Base-by-base conservation (phyloP, 2,888 invertebrate genomes). In the Tenthredo notha region DNA sequence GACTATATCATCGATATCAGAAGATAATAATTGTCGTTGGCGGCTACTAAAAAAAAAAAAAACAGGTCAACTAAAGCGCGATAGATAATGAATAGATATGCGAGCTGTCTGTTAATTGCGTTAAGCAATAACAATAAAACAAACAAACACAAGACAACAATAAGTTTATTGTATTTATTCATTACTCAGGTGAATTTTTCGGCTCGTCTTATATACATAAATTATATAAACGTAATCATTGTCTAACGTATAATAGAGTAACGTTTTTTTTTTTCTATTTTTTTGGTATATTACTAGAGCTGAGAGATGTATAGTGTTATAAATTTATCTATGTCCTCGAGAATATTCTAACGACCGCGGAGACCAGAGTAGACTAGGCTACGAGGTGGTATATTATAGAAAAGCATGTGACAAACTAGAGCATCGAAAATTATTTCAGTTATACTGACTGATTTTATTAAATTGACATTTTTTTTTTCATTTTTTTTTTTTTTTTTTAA, bases 291-390 rank as follows among this genome's bases (percentile, higher is more conserved):
- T 12, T 67, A 67, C 67, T 67, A 33, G 67, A 18, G 67, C 47
- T 15, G 47, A 12, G 47, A 47, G 10, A 33, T 4, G 54, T 54
- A 54, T n/a, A n/a, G 21, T 18, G 67, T 33, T 67, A 67, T 67
- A 67, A 67, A 67, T 67, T 67, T 67, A 67, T 67, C 67, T 67
- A 61, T 12, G 67, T 67, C 67, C 67, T 67, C 67, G 67, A 25
- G 67, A 15, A 67, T 67, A 67, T 67, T 67, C 33, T 67, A 29
- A 61, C 33, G 33, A 67, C 18, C 4, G 9, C 10, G 9, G 33
- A 33, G 33, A 67, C 33, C 54, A 54, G 54, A 54, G 54, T 54
- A n/a, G 54, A 54, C 54, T 5, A 54, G 54, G n/a, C 54, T 54
- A 54, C 54, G 54, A 18, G n/a, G 54, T 54, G 54, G 54, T 54